Conservation (phyloP, 1,140 invertebrate species). For the Nasonia longicornis region DNA sequence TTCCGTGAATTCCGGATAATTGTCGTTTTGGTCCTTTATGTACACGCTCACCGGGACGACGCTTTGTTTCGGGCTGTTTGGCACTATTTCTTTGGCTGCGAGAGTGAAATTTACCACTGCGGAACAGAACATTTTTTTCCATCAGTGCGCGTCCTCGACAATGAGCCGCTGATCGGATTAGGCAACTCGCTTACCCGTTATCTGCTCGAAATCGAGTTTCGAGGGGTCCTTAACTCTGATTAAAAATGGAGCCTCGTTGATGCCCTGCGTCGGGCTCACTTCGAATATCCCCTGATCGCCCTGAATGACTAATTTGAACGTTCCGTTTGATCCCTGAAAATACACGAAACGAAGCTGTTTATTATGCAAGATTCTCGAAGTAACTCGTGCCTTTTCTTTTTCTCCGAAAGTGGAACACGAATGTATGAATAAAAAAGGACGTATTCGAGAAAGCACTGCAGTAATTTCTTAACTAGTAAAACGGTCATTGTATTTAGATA, state of each 20-base stretch:
- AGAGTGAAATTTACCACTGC: constrained; percentile 86
- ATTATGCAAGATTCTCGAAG: background rate
- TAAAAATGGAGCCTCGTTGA: constrained; percentile 93
- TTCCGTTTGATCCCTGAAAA: constrained; percentile 89
- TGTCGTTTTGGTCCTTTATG: constrained; percentile 93
- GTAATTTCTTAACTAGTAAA: background rate
- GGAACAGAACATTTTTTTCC: constrained; percentile 51
- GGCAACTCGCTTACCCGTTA: constrained; percentile 64
- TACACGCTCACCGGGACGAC: constrained; percentile 86
- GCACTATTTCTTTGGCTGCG: constrained; percentile 85
- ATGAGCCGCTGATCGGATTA: background rate
- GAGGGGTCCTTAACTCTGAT: constrained; percentile 88
- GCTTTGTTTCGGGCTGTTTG: constrained; percentile 80
- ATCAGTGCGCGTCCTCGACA: constrained; percentile 13
- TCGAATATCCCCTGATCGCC: constrained; percentile 89
- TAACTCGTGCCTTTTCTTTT: background rate
- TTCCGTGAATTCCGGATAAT: constrained; percentile 89
- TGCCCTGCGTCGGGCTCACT: constrained; percentile 86
- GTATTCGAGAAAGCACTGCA: background rate
- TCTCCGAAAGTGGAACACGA: background rate
- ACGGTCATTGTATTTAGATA: background rate
- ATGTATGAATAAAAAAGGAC: background rate
- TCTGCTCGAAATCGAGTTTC: constrained; percentile 88
- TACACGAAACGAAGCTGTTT: background rate
- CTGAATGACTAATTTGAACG: constrained; percentile 85